These are phyloP conservation scores for Callipepla californica DNA, from an alignment of 2,113 vertebrate species.

Conservation along the genomic window DNA sequence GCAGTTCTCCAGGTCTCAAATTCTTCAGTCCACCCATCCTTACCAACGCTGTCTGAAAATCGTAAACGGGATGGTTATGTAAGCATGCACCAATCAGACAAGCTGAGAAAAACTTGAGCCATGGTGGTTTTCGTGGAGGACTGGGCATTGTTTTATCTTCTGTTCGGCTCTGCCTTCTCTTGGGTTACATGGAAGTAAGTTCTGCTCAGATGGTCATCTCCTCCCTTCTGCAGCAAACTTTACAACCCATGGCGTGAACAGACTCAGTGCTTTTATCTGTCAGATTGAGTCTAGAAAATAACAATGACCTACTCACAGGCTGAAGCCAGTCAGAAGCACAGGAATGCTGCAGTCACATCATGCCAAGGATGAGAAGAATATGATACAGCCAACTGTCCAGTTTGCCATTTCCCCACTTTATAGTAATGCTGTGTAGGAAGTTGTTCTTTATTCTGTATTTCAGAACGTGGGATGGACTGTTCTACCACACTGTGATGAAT, in stretches of 20 bases:
- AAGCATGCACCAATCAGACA: not conserved
- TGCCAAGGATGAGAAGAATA: not conserved
- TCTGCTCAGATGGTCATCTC: not conserved
- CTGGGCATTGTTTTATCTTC: not conserved
- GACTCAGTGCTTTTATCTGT: not conserved
- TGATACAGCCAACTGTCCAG: not conserved
- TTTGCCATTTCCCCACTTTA: not conserved
- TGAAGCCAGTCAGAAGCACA: not conserved
- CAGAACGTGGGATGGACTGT: not conserved
- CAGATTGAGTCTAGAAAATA: not conserved
- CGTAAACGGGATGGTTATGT: not conserved
- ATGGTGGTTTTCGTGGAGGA: not conserved
- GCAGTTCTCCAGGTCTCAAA: slow-evolving; percentile 86
- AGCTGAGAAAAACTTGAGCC: not conserved
- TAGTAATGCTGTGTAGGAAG: not conserved
- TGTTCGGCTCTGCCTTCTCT: not conserved
- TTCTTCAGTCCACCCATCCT: slow-evolving; percentile 80
- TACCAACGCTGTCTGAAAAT: slow-evolving; percentile 79
- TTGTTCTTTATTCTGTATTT: not conserved
- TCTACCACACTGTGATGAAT: not conserved
- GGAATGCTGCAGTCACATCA: not conserved
- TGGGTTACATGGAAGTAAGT: not conserved
- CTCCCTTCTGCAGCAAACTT: not conserved
- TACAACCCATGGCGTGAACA: not conserved
- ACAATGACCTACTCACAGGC: not conserved